Evolutionary conservation across 92 coral and sea anemone genomes (phyloP).

Genomic region (Metridium senile): DNA sequence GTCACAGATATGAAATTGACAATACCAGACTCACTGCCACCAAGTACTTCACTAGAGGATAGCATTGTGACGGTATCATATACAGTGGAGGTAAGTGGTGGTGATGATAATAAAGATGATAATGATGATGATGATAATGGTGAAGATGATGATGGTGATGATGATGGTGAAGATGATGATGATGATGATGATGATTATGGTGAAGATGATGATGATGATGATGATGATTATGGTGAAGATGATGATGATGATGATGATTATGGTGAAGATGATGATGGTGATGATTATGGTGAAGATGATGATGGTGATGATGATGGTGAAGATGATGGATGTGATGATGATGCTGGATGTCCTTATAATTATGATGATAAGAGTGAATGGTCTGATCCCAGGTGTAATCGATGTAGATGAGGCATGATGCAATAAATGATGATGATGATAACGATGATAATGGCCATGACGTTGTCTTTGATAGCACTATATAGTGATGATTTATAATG

Average conservation of each 20-base stretch:
- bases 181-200: neutral
- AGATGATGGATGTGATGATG: too few relatives aligned
- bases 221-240: neutral
- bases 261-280: too few relatives aligned
- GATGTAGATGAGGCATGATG: too few relatives aligned
- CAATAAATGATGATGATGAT: too few relatives aligned
- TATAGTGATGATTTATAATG: too few relatives aligned
- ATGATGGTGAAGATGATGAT: neutral
- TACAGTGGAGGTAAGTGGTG: conserved; percentile 1
- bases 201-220: neutral
- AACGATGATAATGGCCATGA: neutral
- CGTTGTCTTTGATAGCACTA: too few relatives aligned
- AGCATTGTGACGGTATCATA: conserved; percentile 12
- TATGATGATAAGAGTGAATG: too few relatives aligned
- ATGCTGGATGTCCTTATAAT: too few relatives aligned
- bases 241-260: too few relatives aligned
- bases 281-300: too few relatives aligned
- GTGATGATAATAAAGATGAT: neutral
- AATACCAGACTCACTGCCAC: conserved; percentile 6
- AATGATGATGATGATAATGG: neutral
- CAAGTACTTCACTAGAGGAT: conserved; percentile 8
- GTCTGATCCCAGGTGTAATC: too few relatives aligned
- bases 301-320: too few relatives aligned
- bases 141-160: neutral
- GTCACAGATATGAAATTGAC: neutral